These are phyloP conservation scores for Bos indicus DNA, from an alignment of 2,113 vertebrate genomes.

Conservation along the genomic window DNA sequence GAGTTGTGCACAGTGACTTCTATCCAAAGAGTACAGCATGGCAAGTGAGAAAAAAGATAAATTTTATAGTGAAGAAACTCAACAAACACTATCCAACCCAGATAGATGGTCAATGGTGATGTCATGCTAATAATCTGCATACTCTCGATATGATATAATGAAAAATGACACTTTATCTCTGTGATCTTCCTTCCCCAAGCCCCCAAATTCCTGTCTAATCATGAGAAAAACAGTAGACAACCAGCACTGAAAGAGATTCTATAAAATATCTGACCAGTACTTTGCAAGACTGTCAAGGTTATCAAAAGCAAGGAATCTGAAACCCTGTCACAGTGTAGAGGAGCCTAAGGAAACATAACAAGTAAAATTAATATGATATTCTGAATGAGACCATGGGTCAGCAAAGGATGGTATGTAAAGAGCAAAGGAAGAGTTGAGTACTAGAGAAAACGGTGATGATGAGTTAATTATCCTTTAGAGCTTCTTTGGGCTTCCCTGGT, in stretches of 20 bases:
- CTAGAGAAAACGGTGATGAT: background rate
- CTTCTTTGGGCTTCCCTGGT: background rate
- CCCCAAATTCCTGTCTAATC: background rate
- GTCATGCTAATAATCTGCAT: background rate
- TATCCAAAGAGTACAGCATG: background rate
- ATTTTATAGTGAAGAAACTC: background rate
- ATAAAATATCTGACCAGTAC: background rate
- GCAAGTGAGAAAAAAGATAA: background rate
- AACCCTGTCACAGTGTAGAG: background rate
- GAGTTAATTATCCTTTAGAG: background rate
- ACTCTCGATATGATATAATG: rapidly evolving
- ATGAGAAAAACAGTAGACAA: background rate
- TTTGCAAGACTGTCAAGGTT: background rate
- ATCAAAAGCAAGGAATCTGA: background rate
- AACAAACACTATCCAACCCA: background rate
- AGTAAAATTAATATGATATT: background rate
- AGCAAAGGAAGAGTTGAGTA: background rate
- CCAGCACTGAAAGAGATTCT: background rate
- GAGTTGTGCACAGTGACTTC: background rate
- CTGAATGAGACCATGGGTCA: background rate
- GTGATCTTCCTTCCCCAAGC: background rate
- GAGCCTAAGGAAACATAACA: background rate
- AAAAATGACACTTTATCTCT: background rate
- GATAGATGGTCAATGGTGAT: background rate
- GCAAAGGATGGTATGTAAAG: background rate